Percentiles rank a stretch among this genome's conserved stretches.
Evolutionary conservation across 1,140 invertebrate species (phyloP).

Genomic region (Octopus bimaculoides): DNA sequence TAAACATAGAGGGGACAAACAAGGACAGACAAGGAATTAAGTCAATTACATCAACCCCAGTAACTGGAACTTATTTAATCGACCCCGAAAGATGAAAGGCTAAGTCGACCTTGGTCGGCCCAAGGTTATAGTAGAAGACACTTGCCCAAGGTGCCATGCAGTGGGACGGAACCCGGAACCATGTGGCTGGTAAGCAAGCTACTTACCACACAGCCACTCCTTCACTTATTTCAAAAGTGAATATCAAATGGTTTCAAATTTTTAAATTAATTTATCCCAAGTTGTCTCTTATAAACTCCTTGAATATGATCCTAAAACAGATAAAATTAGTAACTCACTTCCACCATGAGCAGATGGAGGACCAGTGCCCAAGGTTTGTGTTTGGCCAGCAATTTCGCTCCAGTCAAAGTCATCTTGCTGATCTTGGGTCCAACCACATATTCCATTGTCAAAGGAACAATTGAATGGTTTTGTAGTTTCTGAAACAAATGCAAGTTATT

Average conservation of each 20-base stretch:
- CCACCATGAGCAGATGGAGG: constrained; percentile 41
- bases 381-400: constrained; percentile 66
- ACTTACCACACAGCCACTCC: constrained; percentile 45
- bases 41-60: no score
- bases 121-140: no score
- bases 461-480: constrained; percentile 23
- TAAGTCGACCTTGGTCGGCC: no score
- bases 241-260: constrained; percentile 42
- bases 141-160: no score
- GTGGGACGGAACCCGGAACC: no score
- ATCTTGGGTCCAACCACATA: constrained; percentile 45
- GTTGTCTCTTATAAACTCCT: constrained; percentile 24
- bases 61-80: no score
- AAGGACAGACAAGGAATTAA: no score
- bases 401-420: constrained; percentile 74
- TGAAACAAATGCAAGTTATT: not conserved
- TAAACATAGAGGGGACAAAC: no score
- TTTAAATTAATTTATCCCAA: constrained; percentile 14
- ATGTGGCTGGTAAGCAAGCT: no score
- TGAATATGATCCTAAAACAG: not conserved
- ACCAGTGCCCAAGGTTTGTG: constrained; percentile 36
- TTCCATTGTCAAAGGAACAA: constrained; percentile 44
- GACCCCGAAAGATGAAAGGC: no score
- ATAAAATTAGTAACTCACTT: constrained; percentile 27
- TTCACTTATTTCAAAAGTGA: constrained; percentile 53